A percentile compares a stretch with the other conserved stretches of the same genome.
These are phyloP conservation scores for Biston betularia DNA, from an alignment of 2,888 invertebrate genomes.

Conservation along the genomic window DNA sequence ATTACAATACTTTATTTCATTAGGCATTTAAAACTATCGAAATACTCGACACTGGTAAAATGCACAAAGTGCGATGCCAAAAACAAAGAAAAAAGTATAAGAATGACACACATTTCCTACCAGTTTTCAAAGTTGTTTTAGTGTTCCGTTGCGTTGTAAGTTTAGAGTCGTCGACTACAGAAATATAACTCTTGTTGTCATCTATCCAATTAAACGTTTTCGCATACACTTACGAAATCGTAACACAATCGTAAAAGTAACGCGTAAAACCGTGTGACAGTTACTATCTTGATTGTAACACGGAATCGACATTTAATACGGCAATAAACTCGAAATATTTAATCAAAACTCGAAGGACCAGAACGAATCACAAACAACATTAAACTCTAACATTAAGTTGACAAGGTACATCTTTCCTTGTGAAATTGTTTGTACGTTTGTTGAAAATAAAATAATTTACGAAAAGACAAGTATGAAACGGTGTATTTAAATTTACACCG, in stretches of 20 bases:
- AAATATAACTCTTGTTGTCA: background rate
- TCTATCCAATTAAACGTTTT: constrained; percentile 16
- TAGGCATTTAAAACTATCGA: too few relatives aligned
- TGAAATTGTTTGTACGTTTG: background rate
- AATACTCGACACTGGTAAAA: too few relatives aligned
- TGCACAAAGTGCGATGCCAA: too few relatives aligned
- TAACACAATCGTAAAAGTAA: constrained; percentile 13
- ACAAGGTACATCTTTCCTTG: background rate
- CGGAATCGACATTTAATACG: background rate
- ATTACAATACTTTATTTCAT: too few relatives aligned
- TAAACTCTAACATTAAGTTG: constrained; percentile 3
- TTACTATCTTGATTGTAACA: constrained; percentile 8
- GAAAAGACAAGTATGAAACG: constrained; percentile 3
- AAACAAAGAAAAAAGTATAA: too few relatives aligned
- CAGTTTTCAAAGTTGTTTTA: too few relatives aligned
- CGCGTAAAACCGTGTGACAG: constrained; percentile 3
- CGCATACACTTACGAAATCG: constrained; percentile 21
- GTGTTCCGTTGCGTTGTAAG: too few relatives aligned
- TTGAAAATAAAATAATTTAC: constrained; percentile 4
- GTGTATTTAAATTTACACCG: constrained; percentile 5
- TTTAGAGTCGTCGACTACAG: background rate
- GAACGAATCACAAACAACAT: background rate
- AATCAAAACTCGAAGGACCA: constrained; percentile 11
- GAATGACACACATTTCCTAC: too few relatives aligned
- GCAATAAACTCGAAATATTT: constrained; percentile 18